Evolutionary conservation across 2,797 vertebrate genomes (phyloP), one percentile per base, ranked within the genome.

Genomic region (Manis crassicaudata): DNA sequence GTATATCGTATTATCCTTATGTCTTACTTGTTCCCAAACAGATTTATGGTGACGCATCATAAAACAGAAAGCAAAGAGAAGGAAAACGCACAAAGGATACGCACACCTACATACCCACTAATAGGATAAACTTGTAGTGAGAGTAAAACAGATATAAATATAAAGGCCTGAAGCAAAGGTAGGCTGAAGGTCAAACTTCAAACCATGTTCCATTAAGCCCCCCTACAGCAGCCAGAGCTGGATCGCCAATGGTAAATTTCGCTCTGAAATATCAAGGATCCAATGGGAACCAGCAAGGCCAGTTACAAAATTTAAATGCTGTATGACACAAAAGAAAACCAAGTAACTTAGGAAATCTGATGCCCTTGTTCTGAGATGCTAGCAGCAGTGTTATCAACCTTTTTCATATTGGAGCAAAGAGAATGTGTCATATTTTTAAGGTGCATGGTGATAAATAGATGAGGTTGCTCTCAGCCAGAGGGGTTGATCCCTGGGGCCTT

Each of bases 241-340:
- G 56, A 27, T 67, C 84, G 52, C 52, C 16, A 27, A 20, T 75
- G 46, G 63, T 70, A 89, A 77, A 70, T 40, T 82, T 75, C 68
- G 8, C 56, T 67, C n/a, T 20, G 46, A 84, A 79, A 94, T 90
- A 83, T 54, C 76, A 73, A 46, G 62, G 62, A 90, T 70, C 27
- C 52, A 63, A 43, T 16, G 46, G 32, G 46, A 81, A 90, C 63
- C 14, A 67, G 32, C 32, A 68, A 85, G 52, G 2, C 37, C 29
- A 68, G 65, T 93, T 90, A 88, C 10, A 81, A 37, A 76, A 84
- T 52, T 58, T 25, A 91, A 77, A 76, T 80, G 88, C 37, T 43
- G 12, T 23, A n/a, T 35, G 14, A 75, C 67, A 84, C 25, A 65
- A 88, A 76, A 63, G 21, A 79, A 63, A 93, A 73, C 29, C 18